A percentile compares a stretch with the other conserved stretches of the same genome.
phyloP scores from a whole-genome alignment of 2,113 vertebrate species.

The Pycnonotus jocosus region DNA sequence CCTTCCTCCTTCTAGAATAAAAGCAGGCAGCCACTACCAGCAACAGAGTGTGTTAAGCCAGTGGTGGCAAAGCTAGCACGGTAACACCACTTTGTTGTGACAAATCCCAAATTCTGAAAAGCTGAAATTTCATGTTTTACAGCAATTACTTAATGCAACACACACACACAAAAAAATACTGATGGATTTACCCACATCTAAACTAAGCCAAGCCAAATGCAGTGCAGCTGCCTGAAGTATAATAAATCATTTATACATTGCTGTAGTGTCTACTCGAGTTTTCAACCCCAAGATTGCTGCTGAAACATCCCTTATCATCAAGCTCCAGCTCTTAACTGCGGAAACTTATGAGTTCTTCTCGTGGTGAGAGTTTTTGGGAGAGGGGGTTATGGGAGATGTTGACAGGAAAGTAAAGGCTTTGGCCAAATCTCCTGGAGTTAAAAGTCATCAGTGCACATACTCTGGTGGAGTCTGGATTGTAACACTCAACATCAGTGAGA shows the following conservation, averaged over 20 bases:
- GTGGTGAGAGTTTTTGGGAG: neutral
- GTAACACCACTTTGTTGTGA: neutral
- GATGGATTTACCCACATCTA: neutral
- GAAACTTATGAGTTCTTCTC: neutral
- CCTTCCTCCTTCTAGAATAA: neutral
- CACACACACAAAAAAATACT: neutral
- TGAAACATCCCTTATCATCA: conserved; percentile 2
- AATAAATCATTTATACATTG: neutral
- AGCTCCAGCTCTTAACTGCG: neutral
- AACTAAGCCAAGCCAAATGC: conserved; percentile 21
- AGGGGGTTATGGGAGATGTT: neutral
- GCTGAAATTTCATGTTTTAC: neutral
- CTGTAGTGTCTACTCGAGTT: neutral
- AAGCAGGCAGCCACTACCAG: neutral
- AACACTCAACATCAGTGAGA: neutral
- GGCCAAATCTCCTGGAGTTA: neutral
- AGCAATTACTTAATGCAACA: neutral
- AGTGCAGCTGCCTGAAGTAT: neutral
- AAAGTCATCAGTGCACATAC: neutral
- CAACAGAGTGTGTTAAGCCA: neutral
- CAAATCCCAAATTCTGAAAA: neutral
- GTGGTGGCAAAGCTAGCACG: neutral
- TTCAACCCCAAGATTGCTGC: neutral
- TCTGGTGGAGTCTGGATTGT: neutral
- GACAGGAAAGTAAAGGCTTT: neutral